These are phyloP conservation scores for Palythoa grandis DNA, from an alignment of 92 coral and sea anemone genomes.

Conservation along the genomic window DNA sequence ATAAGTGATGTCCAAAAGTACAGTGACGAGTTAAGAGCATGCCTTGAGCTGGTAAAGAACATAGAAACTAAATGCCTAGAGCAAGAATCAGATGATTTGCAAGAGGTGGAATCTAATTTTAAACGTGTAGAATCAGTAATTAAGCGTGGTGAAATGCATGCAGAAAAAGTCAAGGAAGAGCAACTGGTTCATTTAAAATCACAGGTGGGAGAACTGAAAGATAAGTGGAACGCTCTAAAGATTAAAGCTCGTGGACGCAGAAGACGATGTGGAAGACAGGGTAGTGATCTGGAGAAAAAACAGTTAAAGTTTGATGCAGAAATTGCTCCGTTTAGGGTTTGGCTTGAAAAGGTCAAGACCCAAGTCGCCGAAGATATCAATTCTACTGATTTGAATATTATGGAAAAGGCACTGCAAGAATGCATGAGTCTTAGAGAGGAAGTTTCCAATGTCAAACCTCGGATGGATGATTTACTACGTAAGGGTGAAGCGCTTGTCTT, in stretches of 20 bases:
- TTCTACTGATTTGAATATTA: slow-evolving; percentile 40
- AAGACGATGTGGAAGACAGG: slow-evolving; percentile 53
- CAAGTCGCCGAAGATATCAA: slow-evolving; percentile 27
- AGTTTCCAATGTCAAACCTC: slow-evolving; percentile 54
- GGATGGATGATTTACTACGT: slow-evolving; percentile 54
- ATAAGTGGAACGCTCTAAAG: slow-evolving; percentile 61
- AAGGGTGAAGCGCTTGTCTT: slow-evolving; percentile 60
- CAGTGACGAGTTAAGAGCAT: slow-evolving; percentile 45
- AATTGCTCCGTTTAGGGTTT: slow-evolving; percentile 48
- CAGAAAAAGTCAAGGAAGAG: slow-evolving; percentile 38
- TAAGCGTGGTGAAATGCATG: slow-evolving; percentile 50
- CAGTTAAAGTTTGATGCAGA: slow-evolving; percentile 62
- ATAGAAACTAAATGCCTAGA: slow-evolving; percentile 40
- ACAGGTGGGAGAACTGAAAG: slow-evolving; percentile 54
- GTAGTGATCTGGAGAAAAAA: slow-evolving; percentile 68
- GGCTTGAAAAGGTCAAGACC: slow-evolving; percentile 55
- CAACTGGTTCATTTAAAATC: slow-evolving; percentile 54
- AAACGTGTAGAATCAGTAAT: slow-evolving; percentile 57
- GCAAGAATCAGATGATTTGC: slow-evolving; percentile 37
- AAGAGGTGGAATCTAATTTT: slow-evolving; percentile 57
- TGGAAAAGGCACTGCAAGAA: slow-evolving; percentile 55
- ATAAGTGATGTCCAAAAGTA: slow-evolving; percentile 30
- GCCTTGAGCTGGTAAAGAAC: slow-evolving; percentile 51
- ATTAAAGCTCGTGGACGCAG: slow-evolving; percentile 58
- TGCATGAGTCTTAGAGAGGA: slow-evolving; percentile 42